phyloP scores from a whole-genome alignment of 2,888 invertebrate genomes.

The Amphimallon solstitiale region DNA sequence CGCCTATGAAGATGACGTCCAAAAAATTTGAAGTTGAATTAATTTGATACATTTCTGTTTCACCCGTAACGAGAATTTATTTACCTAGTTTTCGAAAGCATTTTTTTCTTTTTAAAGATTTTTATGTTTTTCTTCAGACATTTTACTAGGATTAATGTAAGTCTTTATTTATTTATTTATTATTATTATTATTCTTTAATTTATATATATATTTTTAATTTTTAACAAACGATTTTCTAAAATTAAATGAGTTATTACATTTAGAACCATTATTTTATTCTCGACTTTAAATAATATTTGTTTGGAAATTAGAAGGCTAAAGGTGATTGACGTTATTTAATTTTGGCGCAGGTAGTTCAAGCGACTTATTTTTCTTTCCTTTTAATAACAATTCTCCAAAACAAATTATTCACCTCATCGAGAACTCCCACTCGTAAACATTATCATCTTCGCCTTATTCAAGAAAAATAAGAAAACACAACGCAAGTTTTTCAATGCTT shows the following conservation, averaged over 20 bases:
- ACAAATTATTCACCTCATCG: background rate
- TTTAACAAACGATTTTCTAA: background rate
- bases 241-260: no score
- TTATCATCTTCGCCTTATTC: no score
- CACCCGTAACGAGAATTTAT: background rate
- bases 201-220: background rate
- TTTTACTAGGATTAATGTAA: constrained; percentile 40
- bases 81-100: background rate
- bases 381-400: background rate
- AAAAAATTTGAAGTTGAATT: constrained; percentile 32
- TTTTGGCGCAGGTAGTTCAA: background rate
- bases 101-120: constrained; percentile 29
- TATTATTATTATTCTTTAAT: constrained; percentile 5
- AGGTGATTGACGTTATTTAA: background rate
- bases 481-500: no score
- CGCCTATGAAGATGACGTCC: constrained; percentile 52
- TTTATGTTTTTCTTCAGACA: constrained; percentile 35
- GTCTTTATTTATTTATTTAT: constrained; percentile 41
- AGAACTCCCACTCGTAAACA: no score
- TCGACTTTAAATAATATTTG: no score
- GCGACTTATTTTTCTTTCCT: background rate
- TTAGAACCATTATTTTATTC: no score
- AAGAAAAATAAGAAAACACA: no score
- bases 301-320: no score
- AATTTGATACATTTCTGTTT: constrained; percentile 30